A percentile compares a stretch with the other conserved stretches of the same genome.
phyloP scores from a whole-genome alignment of 2,113 vertebrate genomes.

The Talpa occidentalis region DNA sequence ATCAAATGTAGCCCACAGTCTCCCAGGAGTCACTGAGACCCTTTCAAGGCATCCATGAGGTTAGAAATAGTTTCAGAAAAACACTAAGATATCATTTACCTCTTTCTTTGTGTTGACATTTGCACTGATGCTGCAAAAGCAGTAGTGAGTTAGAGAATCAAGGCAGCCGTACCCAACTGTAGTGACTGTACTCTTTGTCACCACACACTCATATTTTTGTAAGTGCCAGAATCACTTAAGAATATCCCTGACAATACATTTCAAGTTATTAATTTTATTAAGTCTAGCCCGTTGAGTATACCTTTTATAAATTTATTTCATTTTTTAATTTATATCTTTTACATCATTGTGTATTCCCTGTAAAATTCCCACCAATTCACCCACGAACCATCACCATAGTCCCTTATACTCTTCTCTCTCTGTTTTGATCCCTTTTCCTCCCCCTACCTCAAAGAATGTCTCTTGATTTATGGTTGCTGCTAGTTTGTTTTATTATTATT shows the following conservation, averaged over 20 bases:
- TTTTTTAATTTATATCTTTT: too few species aligned
- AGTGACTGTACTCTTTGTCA: not conserved
- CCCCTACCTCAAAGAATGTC: too few species aligned
- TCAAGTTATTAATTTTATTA: not conserved
- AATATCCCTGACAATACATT: not conserved
- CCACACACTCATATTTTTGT: not conserved
- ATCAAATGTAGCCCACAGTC: not conserved
- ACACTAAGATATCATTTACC: not conserved
- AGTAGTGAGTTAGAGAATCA: not conserved
- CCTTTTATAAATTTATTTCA: too few species aligned
- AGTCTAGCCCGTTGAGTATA: not conserved
- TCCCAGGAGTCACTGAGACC: not conserved
- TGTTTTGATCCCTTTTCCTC: too few species aligned
- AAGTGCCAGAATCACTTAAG: not conserved
- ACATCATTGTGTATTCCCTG: too few species aligned
- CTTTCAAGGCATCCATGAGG: not conserved
- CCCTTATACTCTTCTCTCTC: too few species aligned
- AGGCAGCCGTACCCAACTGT: not conserved
- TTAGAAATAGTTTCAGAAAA: conserved; percentile 18
- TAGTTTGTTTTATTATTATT: too few species aligned
- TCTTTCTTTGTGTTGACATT: not conserved
- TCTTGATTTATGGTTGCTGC: too few species aligned
- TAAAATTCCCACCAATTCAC: too few species aligned
- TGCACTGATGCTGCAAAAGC: not conserved
- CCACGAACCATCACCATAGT: too few species aligned